These are phyloP conservation scores for Aphodius sticticus DNA, from an alignment of 2,888 invertebrate genomes.

Conservation along the genomic window DNA sequence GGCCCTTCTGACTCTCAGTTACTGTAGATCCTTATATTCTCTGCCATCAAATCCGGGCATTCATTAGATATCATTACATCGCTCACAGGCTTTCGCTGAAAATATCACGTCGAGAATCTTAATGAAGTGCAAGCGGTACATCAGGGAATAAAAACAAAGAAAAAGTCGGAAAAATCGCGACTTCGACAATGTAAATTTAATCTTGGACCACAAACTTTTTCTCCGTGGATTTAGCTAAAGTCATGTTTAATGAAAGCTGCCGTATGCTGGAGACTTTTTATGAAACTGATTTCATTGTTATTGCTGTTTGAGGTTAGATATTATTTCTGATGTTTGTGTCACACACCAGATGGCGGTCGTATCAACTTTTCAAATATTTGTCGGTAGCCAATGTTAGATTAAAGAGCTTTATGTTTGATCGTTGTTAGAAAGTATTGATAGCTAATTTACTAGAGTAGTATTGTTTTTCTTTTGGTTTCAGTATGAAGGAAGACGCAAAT, in stretches of 20 bases:
- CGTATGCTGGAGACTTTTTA: neutral
- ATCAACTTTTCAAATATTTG: no score
- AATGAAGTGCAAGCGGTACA: neutral
- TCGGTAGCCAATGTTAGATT: no score
- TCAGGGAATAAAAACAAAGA: neutral
- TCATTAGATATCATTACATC: neutral
- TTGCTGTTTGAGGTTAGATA: no score
- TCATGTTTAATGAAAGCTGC: neutral
- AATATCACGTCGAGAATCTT: neutral
- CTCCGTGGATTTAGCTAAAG: neutral
- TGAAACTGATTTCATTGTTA: no score
- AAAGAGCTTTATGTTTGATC: no score
- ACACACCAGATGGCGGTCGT: no score
- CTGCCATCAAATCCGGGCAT: neutral
- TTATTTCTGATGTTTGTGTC: no score
- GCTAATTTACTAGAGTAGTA: no score
- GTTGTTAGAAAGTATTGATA: no score
- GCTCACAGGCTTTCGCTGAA: neutral
- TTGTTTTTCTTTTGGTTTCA: no score
- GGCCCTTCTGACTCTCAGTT: neutral
- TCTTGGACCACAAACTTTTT: neutral
- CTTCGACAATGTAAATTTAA: neutral
- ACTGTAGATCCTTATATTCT: neutral
- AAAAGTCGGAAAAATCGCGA: neutral
- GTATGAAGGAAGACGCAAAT: no score